Evolutionary conservation across 2,797 vertebrate species (phyloP).

Genomic region (Jordanella pulchra): DNA sequence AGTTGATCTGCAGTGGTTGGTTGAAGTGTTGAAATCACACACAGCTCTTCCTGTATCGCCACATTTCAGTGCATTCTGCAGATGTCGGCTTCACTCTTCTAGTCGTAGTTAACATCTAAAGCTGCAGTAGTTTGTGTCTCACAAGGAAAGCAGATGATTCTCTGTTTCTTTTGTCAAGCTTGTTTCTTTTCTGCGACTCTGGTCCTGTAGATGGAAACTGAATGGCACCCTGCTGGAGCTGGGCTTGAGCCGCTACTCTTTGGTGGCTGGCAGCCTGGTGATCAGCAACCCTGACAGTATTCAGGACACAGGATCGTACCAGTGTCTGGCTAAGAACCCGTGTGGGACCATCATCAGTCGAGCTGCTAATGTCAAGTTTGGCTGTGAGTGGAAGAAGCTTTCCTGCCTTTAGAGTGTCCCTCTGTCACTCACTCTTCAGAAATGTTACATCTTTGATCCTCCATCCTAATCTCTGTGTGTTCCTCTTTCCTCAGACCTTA

Average conservation of each 20-base stretch:
- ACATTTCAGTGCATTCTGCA: too few relatives aligned
- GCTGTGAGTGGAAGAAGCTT: slow-evolving; percentile 87
- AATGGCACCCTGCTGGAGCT: slow-evolving; percentile 90
- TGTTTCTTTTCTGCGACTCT: background rate
- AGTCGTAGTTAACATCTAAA: too few relatives aligned
- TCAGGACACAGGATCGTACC: slow-evolving; percentile 90
- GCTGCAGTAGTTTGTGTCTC: background rate
- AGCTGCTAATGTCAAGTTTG: slow-evolving; percentile 90
- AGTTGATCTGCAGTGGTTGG: too few relatives aligned
- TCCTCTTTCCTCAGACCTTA: slow-evolving; percentile 81
- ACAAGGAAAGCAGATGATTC: background rate
- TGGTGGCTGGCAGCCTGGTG: slow-evolving; percentile 92
- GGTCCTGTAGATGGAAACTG: slow-evolving; percentile 87
- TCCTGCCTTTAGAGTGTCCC: background rate
- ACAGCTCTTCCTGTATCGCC: too few relatives aligned
- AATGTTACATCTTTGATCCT: background rate
- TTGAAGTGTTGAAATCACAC: too few relatives aligned
- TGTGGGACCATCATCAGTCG: slow-evolving; percentile 92
- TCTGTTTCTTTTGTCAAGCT: background rate
- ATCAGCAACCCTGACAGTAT: slow-evolving; percentile 85
- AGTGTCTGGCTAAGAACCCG: slow-evolving; percentile 91
- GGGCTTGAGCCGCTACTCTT: slow-evolving; percentile 83
- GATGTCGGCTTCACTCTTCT: too few relatives aligned
- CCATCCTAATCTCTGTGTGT: background rate
- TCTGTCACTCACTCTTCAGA: background rate